Evolutionary conservation across 1,140 invertebrate species (phyloP).

Genomic region (Agrypnia vestita): DNA sequence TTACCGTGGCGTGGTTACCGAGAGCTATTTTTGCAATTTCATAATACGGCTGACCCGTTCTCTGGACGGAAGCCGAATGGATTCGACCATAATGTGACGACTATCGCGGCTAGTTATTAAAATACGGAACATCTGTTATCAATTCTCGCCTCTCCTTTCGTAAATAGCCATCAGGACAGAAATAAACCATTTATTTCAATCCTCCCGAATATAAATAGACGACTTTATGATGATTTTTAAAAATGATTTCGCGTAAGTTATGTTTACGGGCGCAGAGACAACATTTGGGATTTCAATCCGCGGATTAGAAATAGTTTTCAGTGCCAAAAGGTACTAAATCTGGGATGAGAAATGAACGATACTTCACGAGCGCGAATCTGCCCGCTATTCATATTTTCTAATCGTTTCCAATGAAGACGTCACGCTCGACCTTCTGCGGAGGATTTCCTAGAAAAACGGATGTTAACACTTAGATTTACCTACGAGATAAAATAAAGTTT

Average conservation of each 20-base stretch:
- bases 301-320: neutral
- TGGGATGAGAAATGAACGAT: neutral
- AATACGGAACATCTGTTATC: slow-evolving; percentile 41
- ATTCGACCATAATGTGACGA: too few species aligned
- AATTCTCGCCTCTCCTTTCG: slow-evolving; percentile 22
- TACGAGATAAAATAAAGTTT: too few species aligned
- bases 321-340: neutral
- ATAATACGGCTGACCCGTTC: too few species aligned
- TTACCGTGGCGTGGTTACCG: too few species aligned
- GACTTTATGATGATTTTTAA: slow-evolving; percentile 24
- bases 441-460: too few species aligned
- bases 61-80: too few species aligned
- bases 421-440: neutral
- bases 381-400: neutral
- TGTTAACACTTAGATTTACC: too few species aligned
- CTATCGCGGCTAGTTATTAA: neutral
- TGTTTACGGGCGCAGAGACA: slow-evolving; percentile 8
- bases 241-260: neutral
- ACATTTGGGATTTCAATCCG: too few species aligned
- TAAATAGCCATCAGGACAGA: slow-evolving; percentile 7
- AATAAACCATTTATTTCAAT: slow-evolving; percentile 35
- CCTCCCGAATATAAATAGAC: slow-evolving; percentile 28
- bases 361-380: neutral
- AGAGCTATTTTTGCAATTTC: too few species aligned
- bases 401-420: neutral